Conservation (phyloP, 1,140 invertebrate species). For the Zaprionus nigranus region DNA sequence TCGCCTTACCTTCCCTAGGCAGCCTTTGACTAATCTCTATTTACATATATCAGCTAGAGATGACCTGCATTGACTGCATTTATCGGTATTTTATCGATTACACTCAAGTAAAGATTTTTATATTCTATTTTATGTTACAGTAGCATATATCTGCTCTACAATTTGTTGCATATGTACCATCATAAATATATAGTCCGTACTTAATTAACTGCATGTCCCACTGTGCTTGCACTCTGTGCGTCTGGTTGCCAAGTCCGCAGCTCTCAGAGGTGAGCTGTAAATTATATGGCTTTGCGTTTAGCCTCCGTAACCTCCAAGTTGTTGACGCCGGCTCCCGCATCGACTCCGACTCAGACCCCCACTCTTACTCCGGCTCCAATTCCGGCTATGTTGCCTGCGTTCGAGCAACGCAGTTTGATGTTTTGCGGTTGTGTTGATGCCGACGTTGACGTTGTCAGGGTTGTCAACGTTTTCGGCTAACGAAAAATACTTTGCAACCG, state of each 20-base stretch:
- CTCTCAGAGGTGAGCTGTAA: slow-evolving; percentile 54
- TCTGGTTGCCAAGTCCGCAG: too few species aligned
- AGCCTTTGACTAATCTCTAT: too few species aligned
- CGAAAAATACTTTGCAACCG: slow-evolving; percentile 10
- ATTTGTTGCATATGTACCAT: not conserved
- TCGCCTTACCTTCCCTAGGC: too few species aligned
- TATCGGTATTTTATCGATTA: not conserved
- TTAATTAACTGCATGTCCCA: not conserved
- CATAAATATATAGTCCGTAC: not conserved
- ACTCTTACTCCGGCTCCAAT: not conserved
- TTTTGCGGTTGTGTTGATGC: slow-evolving; percentile 68
- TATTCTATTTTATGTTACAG: too few species aligned
- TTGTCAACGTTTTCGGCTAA: slow-evolving; percentile 3
- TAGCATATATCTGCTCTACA: not conserved
- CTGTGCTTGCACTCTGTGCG: slow-evolving; percentile 16
- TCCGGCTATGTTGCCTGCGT: not conserved
- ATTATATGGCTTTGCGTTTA: slow-evolving; percentile 76
- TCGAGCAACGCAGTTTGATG: slow-evolving; percentile 62
- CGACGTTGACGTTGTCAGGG: slow-evolving; percentile 38
- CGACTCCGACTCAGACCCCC: not conserved
- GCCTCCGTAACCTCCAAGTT: slow-evolving; percentile 58
- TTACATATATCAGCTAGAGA: too few species aligned
- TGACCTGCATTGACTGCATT: not conserved
- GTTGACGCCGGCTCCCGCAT: not conserved
- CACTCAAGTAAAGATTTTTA: not conserved